Evolutionary conservation across 2,888 invertebrate species (phyloP).

Genomic region (Drosophila setosimentum): DNA sequence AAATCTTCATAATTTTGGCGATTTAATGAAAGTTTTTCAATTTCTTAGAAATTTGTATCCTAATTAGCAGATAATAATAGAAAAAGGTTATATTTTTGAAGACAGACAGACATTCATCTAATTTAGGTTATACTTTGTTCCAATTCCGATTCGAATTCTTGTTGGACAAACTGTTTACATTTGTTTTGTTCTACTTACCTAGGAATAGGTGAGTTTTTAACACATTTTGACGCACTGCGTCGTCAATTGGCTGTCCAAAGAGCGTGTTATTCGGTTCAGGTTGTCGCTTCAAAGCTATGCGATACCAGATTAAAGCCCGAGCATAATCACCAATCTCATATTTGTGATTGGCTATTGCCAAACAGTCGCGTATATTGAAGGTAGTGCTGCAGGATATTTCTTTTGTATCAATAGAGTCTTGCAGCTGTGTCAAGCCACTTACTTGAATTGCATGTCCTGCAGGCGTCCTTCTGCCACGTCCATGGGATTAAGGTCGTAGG

Average conservation of each 20-base stretch:
- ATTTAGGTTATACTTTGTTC: too few species aligned
- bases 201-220: conserved; percentile 11
- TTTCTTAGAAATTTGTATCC: background rate
- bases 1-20: background rate
- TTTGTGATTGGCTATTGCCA: conserved; percentile 48
- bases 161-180: background rate
- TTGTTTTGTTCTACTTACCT: conserved; percentile 19
- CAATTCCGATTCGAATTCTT: background rate
- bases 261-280: conserved; percentile 4
- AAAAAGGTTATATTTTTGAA: background rate
- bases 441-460: conserved; percentile 41
- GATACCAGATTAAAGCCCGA: conserved; percentile 50
- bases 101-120: too few species aligned
- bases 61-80: background rate
- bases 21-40: background rate
- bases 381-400: conserved; percentile 17
- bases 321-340: conserved; percentile 29
- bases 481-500: conserved; percentile 37
- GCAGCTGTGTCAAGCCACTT: background rate
- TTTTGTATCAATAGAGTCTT: background rate
- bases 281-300: conserved; percentile 13
- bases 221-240: conserved; percentile 20
- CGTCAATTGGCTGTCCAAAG: conserved; percentile 12
- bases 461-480: conserved; percentile 52
- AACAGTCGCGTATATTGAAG: conserved; percentile 45